These are phyloP conservation scores for Diuraphis noxia DNA, from an alignment of 1,140 invertebrate genomes.

Conservation along the genomic window DNA sequence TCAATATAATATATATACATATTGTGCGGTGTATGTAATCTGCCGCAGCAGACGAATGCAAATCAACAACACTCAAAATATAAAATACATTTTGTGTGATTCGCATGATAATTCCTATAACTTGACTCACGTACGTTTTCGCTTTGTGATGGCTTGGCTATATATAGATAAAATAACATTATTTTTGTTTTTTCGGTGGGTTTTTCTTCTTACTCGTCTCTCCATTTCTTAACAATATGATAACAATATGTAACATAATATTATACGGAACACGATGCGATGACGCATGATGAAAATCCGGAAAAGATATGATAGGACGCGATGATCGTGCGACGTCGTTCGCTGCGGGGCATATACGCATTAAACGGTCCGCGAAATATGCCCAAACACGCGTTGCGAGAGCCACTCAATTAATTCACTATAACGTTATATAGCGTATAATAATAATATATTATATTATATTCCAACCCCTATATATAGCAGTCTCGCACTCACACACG, in stretches of 20 bases:
- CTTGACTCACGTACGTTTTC: too few species aligned
- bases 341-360: not conserved
- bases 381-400: not conserved
- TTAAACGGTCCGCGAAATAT: not conserved
- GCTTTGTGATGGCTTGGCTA: too few species aligned
- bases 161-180: too few species aligned
- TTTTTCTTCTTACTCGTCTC: not conserved
- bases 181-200: not conserved
- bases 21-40: too few species aligned
- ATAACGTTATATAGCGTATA: not conserved
- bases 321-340: too few species aligned
- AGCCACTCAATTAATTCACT: not conserved
- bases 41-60: too few species aligned
- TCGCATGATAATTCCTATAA: too few species aligned
- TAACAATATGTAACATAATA: not conserved
- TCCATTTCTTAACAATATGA: not conserved
- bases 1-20: not conserved
- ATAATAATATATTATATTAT: not conserved
- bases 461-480: not conserved
- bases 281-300: not conserved
- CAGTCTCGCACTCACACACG: not conserved
- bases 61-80: not conserved
- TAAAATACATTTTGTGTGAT: not conserved
- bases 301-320: not conserved
- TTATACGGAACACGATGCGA: not conserved